Conservation (phyloP, 1,140 invertebrate species). For the Panagrolaimus sp. region DNA sequence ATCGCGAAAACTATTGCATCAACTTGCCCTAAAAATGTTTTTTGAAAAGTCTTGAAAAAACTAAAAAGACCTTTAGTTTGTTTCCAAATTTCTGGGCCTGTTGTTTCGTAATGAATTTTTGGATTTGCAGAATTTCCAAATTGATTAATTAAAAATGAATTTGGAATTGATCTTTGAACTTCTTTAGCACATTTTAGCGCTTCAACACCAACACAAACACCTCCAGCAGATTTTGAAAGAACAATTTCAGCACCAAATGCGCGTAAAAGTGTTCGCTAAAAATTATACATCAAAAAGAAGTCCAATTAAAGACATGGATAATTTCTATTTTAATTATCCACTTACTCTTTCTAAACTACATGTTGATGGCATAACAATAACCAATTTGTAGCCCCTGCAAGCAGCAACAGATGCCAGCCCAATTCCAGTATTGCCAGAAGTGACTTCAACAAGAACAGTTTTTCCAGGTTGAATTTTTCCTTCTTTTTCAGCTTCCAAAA, state of each 20-base stretch:
- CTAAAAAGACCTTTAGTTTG: slow-evolving; percentile 47
- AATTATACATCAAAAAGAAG: too few species aligned
- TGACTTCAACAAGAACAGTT: slow-evolving; percentile 60
- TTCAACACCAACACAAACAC: too few species aligned
- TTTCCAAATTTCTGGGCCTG: slow-evolving; percentile 49
- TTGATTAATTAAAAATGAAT: neutral
- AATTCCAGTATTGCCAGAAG: slow-evolving; percentile 61
- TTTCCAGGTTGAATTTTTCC: slow-evolving; percentile 59
- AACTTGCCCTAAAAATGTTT: too few species aligned
- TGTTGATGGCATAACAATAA: slow-evolving; percentile 61
- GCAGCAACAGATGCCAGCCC: slow-evolving; percentile 59
- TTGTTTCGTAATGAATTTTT: slow-evolving; percentile 41
- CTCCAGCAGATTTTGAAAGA: too few species aligned
- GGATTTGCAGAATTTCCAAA: slow-evolving; percentile 44
- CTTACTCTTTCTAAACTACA: slow-evolving; percentile 56
- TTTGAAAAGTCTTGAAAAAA: too few species aligned
- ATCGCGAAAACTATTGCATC: slow-evolving; percentile 17
- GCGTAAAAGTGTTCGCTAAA: slow-evolving; percentile 38
- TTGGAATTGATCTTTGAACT: neutral
- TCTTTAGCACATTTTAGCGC: slow-evolving; percentile 5
- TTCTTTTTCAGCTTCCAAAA: slow-evolving; percentile 56
- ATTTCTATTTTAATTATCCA: too few species aligned
- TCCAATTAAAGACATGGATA: too few species aligned
- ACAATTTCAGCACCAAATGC: slow-evolving; percentile 43
- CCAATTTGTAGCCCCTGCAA: slow-evolving; percentile 59